phyloP scores from a whole-genome alignment of 1,140 invertebrate species.

The Magallana ariakensis region DNA sequence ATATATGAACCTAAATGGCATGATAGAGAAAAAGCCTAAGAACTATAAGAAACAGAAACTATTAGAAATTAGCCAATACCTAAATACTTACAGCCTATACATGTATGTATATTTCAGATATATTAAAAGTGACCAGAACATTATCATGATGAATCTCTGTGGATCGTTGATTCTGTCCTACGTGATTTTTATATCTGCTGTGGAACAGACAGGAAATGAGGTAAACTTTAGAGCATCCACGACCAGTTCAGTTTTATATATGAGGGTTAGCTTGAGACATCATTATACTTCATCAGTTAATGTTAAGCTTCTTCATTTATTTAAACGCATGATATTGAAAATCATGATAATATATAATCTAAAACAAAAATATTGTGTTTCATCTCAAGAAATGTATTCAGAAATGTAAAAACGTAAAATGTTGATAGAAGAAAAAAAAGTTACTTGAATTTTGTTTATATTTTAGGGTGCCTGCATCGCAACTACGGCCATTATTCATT shows the following conservation, averaged over 20 bases:
- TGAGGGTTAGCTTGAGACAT: background rate
- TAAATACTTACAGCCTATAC: no score
- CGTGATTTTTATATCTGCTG: constrained; percentile 16
- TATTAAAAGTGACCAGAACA: constrained; percentile 36
- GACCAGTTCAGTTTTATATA: background rate
- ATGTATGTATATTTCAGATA: constrained; percentile 9
- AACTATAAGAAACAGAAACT: background rate
- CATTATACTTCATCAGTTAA: background rate
- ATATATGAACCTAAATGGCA: background rate
- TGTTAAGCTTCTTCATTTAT: no score
- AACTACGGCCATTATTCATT: constrained; percentile 32
- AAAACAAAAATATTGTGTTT: background rate
- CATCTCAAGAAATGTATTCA: background rate
- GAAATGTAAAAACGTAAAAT: background rate
- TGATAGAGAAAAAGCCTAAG: background rate
- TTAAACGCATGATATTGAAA: background rate
- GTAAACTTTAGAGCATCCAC: background rate
- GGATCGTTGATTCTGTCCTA: constrained; percentile 35
- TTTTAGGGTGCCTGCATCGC: constrained; percentile 9
- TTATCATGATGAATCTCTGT: constrained; percentile 40
- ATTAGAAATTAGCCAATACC: background rate
- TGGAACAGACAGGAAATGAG: constrained; percentile 40
- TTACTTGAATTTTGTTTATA: background rate
- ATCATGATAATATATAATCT: background rate
- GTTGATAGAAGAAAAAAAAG: background rate